These are phyloP conservation scores for Drosophila buzzatii DNA, from an alignment of 2,888 invertebrate genomes.

Conservation along the genomic window DNA sequence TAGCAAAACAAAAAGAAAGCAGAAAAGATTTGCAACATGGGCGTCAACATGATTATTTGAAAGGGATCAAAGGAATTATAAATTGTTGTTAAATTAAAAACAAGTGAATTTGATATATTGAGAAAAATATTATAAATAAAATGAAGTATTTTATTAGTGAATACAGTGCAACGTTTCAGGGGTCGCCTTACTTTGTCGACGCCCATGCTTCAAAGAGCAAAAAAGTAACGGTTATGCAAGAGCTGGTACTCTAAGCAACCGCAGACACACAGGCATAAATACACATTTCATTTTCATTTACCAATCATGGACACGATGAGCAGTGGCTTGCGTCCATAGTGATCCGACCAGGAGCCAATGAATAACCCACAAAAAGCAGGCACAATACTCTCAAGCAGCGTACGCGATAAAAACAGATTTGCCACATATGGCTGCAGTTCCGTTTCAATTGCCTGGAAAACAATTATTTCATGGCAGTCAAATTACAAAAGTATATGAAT, in stretches of 20 bases:
- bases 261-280: not conserved
- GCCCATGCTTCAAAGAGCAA: not conserved
- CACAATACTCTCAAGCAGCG: slow-evolving; percentile 88
- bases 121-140: rapidly evolving
- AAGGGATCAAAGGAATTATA: not conserved
- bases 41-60: not conserved
- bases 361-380: slow-evolving; percentile 90
- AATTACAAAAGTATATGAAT: not conserved
- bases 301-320: slow-evolving; percentile 88
- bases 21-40: not conserved
- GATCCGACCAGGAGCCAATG: slow-evolving; percentile 93
- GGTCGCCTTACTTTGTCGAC: not conserved
- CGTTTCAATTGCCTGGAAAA: slow-evolving; percentile 84
- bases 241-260: not conserved
- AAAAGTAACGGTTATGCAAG: not conserved
- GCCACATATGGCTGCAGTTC: slow-evolving; percentile 89
- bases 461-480: not conserved
- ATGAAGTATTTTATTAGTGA: not conserved
- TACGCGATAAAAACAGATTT: slow-evolving; percentile 87
- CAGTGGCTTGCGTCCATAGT: slow-evolving; percentile 90
- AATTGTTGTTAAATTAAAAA: not conserved
- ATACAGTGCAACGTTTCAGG: not conserved
- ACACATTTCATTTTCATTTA: slow-evolving; percentile 63
- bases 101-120: too few species aligned
- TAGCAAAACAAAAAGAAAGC: not conserved